Base-by-base conservation (phyloP, 2,888 invertebrate species). In the Sceliomorpha sp. region DNA sequence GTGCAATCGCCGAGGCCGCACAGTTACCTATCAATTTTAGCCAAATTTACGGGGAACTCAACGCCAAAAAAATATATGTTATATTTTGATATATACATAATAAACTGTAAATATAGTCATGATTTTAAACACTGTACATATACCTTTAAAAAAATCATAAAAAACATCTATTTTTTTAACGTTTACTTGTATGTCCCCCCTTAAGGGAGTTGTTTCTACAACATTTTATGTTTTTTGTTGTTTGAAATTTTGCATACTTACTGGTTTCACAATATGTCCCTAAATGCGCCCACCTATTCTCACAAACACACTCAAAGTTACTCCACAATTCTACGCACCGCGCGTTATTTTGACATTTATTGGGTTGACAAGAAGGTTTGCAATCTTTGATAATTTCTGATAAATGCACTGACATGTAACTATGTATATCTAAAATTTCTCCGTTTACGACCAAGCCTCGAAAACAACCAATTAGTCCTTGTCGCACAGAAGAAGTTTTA, bases 341-440 rank as follows among this genome's bases (percentile, higher is more conserved):
- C 0, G 96, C 98, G 37, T 94, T 96, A 86, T 98, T 97, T 87
- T 94, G 93, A 85, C 98, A 98, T 5, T 97, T 97, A 84, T 96
- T 96, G 0, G 97, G 96, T 72, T 96, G 96, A 88, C 98, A 98
- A 0, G 96, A 96, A 0, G 97, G 97, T 83, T 95, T 96, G 85
- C 98, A 98, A 84, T 97, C 96, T 85, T 95, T 95, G 64, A 96
- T 96, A 69, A 98, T 97, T 88, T 96, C 97, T 42, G 95, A 95
- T 50, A 96, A 89, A 89, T 96, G 96, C 20, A 96, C 96, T 31
- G 96, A 95, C 95, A 95, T 96, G 88, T 96, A 96, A 75, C 95
- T 95, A 89, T 96, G 95, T 72, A 98, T 95, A 82, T 97, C 96
- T 32, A 97, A 90, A 69, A 96, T 94, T 89, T 95, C 95, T 10